These are phyloP conservation scores for Heterotilapia buettikoferi DNA, from an alignment of 2,113 vertebrate species.

Conservation along the genomic window DNA sequence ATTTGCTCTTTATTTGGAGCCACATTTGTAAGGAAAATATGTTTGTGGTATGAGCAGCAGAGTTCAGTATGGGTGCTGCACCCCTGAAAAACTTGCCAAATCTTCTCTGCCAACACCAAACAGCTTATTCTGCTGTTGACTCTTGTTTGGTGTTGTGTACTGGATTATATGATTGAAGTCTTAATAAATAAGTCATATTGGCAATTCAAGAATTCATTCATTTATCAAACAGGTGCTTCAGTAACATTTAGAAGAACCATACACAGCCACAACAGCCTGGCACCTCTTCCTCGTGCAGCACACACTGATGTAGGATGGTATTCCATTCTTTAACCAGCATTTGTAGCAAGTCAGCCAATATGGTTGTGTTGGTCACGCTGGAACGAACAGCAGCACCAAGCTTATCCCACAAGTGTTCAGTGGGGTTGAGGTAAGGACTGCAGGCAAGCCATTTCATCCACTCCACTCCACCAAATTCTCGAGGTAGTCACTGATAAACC, in stretches of 20 bases:
- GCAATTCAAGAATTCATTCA: not conserved
- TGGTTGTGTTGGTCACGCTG: not conserved
- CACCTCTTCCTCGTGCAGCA: not conserved
- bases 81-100: not conserved
- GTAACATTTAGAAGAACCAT: not conserved
- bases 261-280: not conserved
- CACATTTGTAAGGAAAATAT: not conserved
- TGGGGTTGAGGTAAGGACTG: not conserved
- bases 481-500: not conserved
- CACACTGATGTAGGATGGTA: not conserved
- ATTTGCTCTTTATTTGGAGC: not conserved
- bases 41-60: not conserved
- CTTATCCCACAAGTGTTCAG: not conserved
- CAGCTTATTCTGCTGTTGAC: not conserved
- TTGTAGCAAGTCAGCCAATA: not conserved
- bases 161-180: not conserved
- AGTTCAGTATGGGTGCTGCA: not conserved
- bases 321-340: not conserved
- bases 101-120: not conserved
- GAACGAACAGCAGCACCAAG: not conserved
- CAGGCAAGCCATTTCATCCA: not conserved
- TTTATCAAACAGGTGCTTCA: not conserved
- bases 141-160: not conserved
- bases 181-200: not conserved
- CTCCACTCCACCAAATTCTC: not conserved